These are phyloP conservation scores for Clitarchus hookeri DNA, from an alignment of 2,888 invertebrate genomes.

Conservation along the genomic window DNA sequence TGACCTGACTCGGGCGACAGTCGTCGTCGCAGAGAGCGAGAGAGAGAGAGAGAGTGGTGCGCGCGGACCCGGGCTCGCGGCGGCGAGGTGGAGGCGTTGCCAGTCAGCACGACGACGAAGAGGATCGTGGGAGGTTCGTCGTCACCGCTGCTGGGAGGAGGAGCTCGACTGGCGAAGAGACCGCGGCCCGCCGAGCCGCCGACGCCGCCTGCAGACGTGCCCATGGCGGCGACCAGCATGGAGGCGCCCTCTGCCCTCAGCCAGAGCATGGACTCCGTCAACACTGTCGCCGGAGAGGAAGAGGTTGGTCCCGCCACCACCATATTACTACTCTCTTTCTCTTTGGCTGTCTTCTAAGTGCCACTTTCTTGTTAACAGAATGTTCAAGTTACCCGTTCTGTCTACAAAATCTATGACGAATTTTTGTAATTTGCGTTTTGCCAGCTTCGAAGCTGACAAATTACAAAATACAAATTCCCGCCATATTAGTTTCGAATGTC, in stretches of 20 bases:
- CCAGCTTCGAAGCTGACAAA: too few relatives aligned
- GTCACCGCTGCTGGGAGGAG: constrained; percentile 34
- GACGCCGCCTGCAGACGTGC: constrained; percentile 36
- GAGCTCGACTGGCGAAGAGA: constrained; percentile 20
- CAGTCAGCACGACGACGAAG: constrained; percentile 31
- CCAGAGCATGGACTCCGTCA: constrained; percentile 98
- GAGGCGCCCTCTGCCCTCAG: constrained; percentile 79
- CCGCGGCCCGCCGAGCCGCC: background rate
- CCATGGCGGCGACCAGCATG: constrained; percentile 53
- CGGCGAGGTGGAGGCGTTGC: constrained; percentile 34
- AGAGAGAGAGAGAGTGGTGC: background rate
- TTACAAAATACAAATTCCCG: too few relatives aligned
- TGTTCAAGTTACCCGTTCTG: too few relatives aligned
- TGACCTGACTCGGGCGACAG: background rate
- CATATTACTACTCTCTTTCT: too few relatives aligned
- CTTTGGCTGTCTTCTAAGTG: too few relatives aligned
- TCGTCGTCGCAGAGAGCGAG: background rate
- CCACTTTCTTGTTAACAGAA: too few relatives aligned
- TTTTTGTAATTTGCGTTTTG: too few relatives aligned
- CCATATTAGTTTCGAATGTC: too few relatives aligned
- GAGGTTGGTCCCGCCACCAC: constrained; percentile 71
- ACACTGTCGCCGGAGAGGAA: constrained; percentile 94
- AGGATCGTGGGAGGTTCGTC: constrained; percentile 41
- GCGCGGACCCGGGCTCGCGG: background rate
- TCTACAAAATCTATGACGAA: too few relatives aligned